A percentile compares a stretch with the other conserved stretches of the same genome.
Evolutionary conservation across 2,888 invertebrate species (phyloP).

Genomic region (Diabrotica balteata): DNA sequence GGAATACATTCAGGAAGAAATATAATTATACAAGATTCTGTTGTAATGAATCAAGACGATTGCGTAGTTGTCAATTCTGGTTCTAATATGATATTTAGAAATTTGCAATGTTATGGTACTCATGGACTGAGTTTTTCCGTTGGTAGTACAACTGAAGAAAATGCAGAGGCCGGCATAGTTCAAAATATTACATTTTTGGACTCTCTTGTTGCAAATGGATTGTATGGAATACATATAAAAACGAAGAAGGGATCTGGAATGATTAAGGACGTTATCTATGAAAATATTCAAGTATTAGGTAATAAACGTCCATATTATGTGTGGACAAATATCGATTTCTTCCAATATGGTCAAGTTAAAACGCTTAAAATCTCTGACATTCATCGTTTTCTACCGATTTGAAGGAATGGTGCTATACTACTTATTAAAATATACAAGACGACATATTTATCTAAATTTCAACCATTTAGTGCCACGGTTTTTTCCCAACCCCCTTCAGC

Average conservation of each 20-base stretch:
- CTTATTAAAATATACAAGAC: too few species aligned
- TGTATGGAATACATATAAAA: constrained; percentile 28
- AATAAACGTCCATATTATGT: background rate
- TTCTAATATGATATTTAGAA: constrained; percentile 16
- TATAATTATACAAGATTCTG: constrained; percentile 20
- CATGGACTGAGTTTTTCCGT: constrained; percentile 30
- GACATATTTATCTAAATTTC: too few species aligned
- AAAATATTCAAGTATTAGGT: constrained; percentile 26
- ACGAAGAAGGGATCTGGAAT: constrained; percentile 24
- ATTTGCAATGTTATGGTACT: constrained; percentile 25
- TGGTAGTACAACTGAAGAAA: constrained; percentile 12
- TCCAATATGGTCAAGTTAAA: too few species aligned
- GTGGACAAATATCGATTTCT: too few species aligned
- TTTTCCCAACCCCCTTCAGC: too few species aligned
- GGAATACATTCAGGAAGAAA: constrained; percentile 13
- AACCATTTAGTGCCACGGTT: too few species aligned
- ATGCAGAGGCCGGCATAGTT: background rate
- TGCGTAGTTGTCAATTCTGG: constrained; percentile 25
- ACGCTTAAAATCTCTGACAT: too few species aligned
- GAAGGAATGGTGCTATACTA: too few species aligned
- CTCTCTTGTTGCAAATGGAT: constrained; percentile 13
- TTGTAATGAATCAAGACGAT: constrained; percentile 30
- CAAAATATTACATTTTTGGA: constrained; percentile 25
- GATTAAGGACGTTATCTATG: constrained; percentile 21
- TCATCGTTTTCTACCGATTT: too few species aligned